These are phyloP conservation scores for Polietes domitor DNA, from an alignment of 2,888 invertebrate genomes.

Conservation along the genomic window DNA sequence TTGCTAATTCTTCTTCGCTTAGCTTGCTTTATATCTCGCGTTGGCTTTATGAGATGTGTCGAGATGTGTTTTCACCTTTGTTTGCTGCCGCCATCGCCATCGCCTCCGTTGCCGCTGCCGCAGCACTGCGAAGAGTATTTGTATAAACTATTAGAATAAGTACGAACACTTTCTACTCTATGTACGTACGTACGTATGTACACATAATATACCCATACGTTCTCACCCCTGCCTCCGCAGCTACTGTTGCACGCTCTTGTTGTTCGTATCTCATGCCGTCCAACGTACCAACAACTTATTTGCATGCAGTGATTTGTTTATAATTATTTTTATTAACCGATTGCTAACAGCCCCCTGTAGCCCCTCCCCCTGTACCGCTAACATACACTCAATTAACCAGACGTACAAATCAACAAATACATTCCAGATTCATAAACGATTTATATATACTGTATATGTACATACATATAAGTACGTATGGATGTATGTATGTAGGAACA, in stretches of 20 bases:
- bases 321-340: constrained; percentile 36
- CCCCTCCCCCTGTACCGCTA: not conserved
- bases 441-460: not conserved
- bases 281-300: constrained; percentile 1
- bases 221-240: too few relatives aligned
- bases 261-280: too few relatives aligned
- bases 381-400: constrained; percentile 6
- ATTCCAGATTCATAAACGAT: constrained; percentile 22
- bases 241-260: too few relatives aligned
- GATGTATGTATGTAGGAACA: not conserved
- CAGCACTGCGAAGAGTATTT: constrained; percentile 1
- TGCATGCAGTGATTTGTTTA: constrained; percentile 55
- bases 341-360: constrained; percentile 15
- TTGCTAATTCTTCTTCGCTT: constrained; percentile 41
- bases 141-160: constrained; percentile 20
- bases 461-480: not conserved
- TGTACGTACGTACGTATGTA: not conserved
- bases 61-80: constrained; percentile 33
- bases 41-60: not conserved
- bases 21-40: not conserved
- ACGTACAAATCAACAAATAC: constrained; percentile 14
- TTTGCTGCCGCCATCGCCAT: constrained; percentile 15
- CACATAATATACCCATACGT: too few relatives aligned
- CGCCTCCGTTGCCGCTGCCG: not conserved
- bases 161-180: not conserved